Evolutionary conservation across 2,888 invertebrate genomes (phyloP).

Genomic region (Liopterus haemorrhoidalis): DNA sequence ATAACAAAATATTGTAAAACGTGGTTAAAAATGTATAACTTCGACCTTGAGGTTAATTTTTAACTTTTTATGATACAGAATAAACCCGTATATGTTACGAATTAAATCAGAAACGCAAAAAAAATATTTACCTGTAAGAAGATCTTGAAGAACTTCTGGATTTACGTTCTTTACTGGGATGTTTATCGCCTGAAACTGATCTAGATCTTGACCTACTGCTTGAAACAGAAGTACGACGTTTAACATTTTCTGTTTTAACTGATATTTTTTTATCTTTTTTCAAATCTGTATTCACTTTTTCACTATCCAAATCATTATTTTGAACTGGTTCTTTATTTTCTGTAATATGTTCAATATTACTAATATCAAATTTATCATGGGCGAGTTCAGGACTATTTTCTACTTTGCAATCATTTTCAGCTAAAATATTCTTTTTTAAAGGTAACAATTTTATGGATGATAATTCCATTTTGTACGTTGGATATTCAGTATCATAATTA

Average conservation of each 20-base stretch:
- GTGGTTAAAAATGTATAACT: too few species aligned
- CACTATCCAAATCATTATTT: conserved; percentile 15
- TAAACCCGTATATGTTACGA: background rate
- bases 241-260: background rate
- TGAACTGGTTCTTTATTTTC: conserved; percentile 9
- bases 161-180: conserved; percentile 32
- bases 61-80: background rate
- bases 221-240: conserved; percentile 13
- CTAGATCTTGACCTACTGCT: conserved; percentile 28
- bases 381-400: background rate
- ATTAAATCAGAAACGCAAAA: conserved; percentile 3
- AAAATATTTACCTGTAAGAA: conserved; percentile 40
- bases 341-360: conserved; percentile 1
- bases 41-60: too few species aligned
- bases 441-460: conserved; percentile 15
- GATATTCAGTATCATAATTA: too few species aligned
- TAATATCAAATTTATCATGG: conserved; percentile 13
- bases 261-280: conserved; percentile 1
- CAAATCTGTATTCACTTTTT: conserved; percentile 18
- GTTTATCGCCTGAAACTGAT: conserved; percentile 26
- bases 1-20: too few species aligned
- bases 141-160: conserved; percentile 50
- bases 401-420: background rate
- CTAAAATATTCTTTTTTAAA: conserved; percentile 11
- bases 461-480: conserved; percentile 15